These are phyloP conservation scores for Unio delphinus DNA, from an alignment of 2,888 invertebrate species.

Conservation along the genomic window DNA sequence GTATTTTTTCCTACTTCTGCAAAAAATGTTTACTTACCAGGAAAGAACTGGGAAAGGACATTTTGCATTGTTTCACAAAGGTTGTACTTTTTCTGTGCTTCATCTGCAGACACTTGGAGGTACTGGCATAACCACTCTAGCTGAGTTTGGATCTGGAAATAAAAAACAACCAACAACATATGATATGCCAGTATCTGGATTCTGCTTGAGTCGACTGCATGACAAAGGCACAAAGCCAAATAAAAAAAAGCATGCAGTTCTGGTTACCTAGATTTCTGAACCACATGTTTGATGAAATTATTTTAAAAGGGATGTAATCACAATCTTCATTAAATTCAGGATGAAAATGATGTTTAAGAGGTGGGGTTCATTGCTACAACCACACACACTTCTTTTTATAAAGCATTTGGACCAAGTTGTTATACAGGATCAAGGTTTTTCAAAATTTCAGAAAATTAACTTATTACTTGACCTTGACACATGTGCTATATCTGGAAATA, in stretches of 20 bases:
- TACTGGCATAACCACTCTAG: conserved; percentile 47
- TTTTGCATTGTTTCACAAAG: conserved; percentile 48
- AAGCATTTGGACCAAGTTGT: not conserved
- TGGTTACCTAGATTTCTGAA: too few species aligned
- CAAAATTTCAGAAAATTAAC: too few species aligned
- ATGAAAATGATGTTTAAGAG: too few species aligned
- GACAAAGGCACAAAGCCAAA: not conserved
- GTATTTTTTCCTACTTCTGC: too few species aligned
- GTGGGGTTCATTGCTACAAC: too few species aligned
- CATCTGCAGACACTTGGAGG: conserved; percentile 49
- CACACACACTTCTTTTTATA: too few species aligned
- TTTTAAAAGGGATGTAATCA: too few species aligned
- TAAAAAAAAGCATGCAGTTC: too few species aligned
- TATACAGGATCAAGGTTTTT: not conserved
- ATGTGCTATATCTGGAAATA: too few species aligned
- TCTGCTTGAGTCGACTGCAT: not conserved
- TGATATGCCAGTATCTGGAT: not conserved
- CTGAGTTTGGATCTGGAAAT: conserved; percentile 53
- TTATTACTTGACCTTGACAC: too few species aligned
- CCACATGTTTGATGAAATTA: too few species aligned
- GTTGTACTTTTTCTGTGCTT: conserved; percentile 43
- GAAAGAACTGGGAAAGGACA: conserved; percentile 41
- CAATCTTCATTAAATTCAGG: too few species aligned
- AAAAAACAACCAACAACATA: not conserved
- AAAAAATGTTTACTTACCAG: conserved; percentile 26